phyloP scores from a whole-genome alignment of 2,797 vertebrate genomes.

The Oreonectes daqikongensis region DNA sequence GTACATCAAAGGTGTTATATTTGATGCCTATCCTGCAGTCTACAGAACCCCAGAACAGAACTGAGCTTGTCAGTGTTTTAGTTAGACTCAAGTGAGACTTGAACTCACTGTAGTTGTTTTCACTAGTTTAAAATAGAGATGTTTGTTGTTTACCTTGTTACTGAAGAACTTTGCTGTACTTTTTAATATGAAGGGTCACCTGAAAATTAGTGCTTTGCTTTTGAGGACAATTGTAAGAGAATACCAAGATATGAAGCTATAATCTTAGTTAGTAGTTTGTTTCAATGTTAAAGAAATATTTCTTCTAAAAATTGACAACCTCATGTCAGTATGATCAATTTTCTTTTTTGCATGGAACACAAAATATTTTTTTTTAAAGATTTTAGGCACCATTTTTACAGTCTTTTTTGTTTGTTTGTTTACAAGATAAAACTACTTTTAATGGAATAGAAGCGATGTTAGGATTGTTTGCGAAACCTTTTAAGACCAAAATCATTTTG shows the following conservation, averaged over 20 bases:
- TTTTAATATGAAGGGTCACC: too few species aligned
- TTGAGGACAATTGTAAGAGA: background rate
- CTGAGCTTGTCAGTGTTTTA: background rate
- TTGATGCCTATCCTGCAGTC: background rate
- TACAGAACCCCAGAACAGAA: background rate
- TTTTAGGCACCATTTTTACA: too few species aligned
- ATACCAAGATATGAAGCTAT: background rate
- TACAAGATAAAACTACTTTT: too few species aligned
- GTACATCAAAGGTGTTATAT: background rate
- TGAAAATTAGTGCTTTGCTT: conserved; percentile 8
- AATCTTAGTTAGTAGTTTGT: background rate
- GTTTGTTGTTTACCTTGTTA: conserved; percentile 35
- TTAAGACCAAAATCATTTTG: background rate
- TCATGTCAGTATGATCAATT: background rate
- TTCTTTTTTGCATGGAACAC: background rate
- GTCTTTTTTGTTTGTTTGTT: too few species aligned
- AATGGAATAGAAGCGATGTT: background rate
- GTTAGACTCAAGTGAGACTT: background rate
- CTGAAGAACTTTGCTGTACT: background rate
- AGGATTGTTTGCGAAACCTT: background rate
- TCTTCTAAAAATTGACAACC: background rate
- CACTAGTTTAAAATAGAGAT: background rate
- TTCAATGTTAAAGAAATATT: background rate
- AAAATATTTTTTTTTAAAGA: background rate
- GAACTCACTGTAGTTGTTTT: background rate